These are phyloP conservation scores for Ridgeia piscesae DNA, from an alignment of 1,140 invertebrate genomes.

Conservation along the genomic window DNA sequence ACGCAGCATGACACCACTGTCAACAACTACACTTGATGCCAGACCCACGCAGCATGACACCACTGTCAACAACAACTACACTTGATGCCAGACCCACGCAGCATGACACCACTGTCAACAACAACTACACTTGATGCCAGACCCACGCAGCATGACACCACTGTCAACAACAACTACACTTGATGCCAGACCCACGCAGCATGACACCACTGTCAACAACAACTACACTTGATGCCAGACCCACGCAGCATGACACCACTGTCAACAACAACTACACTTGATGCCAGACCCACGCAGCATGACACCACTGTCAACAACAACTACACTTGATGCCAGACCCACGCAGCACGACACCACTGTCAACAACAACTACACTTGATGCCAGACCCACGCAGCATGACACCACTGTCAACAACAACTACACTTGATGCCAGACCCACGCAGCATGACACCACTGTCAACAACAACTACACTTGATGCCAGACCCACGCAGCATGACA, in stretches of 20 bases:
- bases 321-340: neutral
- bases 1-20: neutral
- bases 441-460: neutral
- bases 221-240: slow-evolving; percentile 4
- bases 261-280: slow-evolving; percentile 1
- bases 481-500: neutral
- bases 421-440: neutral
- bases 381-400: neutral
- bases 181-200: neutral
- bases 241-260: neutral
- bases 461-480: neutral
- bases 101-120: neutral
- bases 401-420: neutral
- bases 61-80: neutral
- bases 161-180: slow-evolving; percentile 1
- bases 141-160: neutral
- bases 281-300: neutral
- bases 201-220: neutral
- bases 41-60: neutral
- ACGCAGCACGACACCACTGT: neutral
- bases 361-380: slow-evolving; percentile 1
- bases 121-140: neutral
- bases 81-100: neutral
- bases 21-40: neutral
- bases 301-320: neutral